A percentile compares a stretch with the other conserved stretches of the same genome.
Conservation (phyloP, 2,797 vertebrate genomes). For the Microctenopoma steveboyesi region DNA sequence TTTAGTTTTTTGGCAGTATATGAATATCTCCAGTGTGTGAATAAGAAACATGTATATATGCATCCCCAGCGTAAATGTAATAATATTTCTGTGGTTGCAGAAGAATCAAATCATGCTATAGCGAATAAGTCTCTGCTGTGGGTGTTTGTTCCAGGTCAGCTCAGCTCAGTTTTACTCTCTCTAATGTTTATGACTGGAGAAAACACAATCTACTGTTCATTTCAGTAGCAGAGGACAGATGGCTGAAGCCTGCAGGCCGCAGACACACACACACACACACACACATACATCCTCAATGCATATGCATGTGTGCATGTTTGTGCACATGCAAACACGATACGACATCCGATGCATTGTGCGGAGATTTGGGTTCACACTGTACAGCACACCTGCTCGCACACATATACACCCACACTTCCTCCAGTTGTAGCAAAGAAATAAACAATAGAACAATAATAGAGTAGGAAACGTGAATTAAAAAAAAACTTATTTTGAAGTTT, state of each 20-base stretch:
- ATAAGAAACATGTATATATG: not conserved
- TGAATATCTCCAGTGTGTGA: not conserved
- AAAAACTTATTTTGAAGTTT: not conserved
- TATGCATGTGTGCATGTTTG: not conserved
- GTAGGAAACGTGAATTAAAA: not conserved
- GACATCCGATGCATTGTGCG: constrained; percentile 25
- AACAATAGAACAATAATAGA: not conserved
- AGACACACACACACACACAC: not conserved
- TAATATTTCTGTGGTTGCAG: constrained; percentile 2
- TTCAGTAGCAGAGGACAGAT: constrained; percentile 55
- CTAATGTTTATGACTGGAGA: constrained; percentile 38
- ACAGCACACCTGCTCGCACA: constrained; percentile 37
- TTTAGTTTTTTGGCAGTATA: not conserved
- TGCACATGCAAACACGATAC: constrained; percentile 21
- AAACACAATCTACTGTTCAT: constrained; percentile 37
- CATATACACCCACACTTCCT: constrained; percentile 33
- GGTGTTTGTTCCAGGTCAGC: constrained; percentile 60
- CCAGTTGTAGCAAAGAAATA: constrained; percentile 5
- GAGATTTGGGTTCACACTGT: constrained; percentile 30
- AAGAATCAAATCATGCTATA: not conserved
- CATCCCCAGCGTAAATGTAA: not conserved
- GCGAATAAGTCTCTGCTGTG: not conserved
- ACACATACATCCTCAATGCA: not conserved
- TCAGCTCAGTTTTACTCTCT: constrained; percentile 33
- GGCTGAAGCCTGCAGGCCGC: constrained; percentile 61